These are phyloP conservation scores for Triplophysa yarkandensis DNA, from an alignment of 2,797 vertebrate genomes.

Conservation along the genomic window DNA sequence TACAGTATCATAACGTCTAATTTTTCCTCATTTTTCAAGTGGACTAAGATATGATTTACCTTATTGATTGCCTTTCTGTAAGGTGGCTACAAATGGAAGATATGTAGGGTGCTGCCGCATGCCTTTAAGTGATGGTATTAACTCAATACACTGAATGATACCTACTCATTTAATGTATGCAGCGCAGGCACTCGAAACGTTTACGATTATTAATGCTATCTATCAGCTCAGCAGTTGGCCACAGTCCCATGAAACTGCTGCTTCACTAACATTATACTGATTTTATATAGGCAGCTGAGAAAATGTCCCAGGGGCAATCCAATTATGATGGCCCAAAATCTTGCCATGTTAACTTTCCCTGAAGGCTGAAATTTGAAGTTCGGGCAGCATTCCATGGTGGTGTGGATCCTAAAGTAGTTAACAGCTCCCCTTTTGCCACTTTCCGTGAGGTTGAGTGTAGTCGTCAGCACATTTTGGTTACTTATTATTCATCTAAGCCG, in stretches of 20 bases:
- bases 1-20: constrained; percentile 64
- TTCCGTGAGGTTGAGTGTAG: constrained; percentile 17
- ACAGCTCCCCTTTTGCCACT: constrained; percentile 31
- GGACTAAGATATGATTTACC: constrained; percentile 72
- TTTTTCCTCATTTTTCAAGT: constrained; percentile 71
- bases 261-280: constrained; percentile 58
- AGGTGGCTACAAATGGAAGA: constrained; percentile 73
- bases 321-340: constrained; percentile 49
- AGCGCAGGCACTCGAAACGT: constrained; percentile 64
- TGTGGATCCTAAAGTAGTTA: constrained; percentile 52
- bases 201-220: constrained; percentile 62
- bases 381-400: constrained; percentile 14
- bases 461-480: constrained; percentile 52
- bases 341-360: constrained; percentile 37
- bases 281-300: constrained; percentile 46
- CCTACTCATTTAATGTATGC: constrained; percentile 62
- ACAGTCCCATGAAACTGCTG: constrained; percentile 56
- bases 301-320: constrained; percentile 49
- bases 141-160: constrained; percentile 62
- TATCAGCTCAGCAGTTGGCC: constrained; percentile 66
- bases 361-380: constrained; percentile 34
- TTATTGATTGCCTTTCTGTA: constrained; percentile 73
- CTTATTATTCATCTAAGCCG: constrained; percentile 9
- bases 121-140: constrained; percentile 71
- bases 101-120: constrained; percentile 67